Percentiles rank a stretch among this genome's conserved stretches.
Evolutionary conservation across 2,113 vertebrate genomes (phyloP).

Genomic region (Nicator chloris): DNA sequence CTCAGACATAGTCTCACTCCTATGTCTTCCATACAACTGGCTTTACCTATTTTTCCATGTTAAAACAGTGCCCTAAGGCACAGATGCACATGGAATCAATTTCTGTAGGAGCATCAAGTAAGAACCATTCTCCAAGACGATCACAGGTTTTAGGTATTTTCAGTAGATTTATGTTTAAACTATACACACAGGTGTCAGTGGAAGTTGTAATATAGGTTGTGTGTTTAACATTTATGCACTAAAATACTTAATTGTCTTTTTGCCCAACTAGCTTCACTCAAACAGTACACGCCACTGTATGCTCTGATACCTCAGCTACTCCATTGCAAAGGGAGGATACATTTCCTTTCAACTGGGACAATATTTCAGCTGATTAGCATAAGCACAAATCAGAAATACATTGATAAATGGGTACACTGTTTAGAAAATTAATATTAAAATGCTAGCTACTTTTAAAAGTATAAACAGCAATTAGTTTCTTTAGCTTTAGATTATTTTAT

Average conservation of each 20-base stretch:
- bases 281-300: not conserved
- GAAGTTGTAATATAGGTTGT: not conserved
- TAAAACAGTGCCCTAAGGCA: not conserved
- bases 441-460: not conserved
- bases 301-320: not conserved
- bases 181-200: not conserved
- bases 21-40: not conserved
- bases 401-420: not conserved
- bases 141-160: not conserved
- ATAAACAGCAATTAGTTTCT: not conserved
- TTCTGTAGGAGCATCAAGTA: not conserved
- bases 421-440: not conserved
- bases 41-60: not conserved
- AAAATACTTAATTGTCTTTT: not conserved
- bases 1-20: not conserved
- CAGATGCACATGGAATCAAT: not conserved
- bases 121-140: not conserved
- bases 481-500: not conserved
- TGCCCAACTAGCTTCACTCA: not conserved
- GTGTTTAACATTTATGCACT: not conserved
- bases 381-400: not conserved
- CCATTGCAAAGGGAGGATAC: not conserved
- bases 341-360: not conserved
- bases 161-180: not conserved
- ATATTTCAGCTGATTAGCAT: not conserved